Evolutionary conservation across 2,113 vertebrate genomes (phyloP).

Genomic region (Lophius piscatorius): DNA sequence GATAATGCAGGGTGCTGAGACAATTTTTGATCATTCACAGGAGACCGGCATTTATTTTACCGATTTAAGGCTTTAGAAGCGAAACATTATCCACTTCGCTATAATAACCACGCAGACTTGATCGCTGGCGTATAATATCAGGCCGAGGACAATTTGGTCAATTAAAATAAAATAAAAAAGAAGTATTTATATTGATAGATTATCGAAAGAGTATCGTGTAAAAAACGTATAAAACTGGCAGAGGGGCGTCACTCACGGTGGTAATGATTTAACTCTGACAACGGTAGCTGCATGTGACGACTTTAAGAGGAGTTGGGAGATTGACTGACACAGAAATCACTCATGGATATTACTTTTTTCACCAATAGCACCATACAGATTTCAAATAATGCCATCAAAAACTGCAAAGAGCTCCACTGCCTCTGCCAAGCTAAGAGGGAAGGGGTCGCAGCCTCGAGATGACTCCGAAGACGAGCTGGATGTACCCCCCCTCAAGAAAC

Average conservation of each 20-base stretch:
- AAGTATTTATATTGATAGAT: not conserved
- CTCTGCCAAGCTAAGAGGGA: constrained; percentile 75
- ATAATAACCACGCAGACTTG: not conserved
- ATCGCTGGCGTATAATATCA: not conserved
- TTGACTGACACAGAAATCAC: constrained; percentile 62
- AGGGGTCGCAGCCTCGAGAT: constrained; percentile 80
- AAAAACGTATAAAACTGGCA: constrained; percentile 10
- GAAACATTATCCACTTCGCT: constrained; percentile 7
- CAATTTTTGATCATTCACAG: not conserved
- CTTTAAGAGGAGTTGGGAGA: constrained; percentile 55
- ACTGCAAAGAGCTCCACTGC: constrained; percentile 83
- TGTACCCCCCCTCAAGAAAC: constrained; percentile 78
- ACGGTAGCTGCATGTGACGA: constrained; percentile 61
- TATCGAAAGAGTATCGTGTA: constrained; percentile 2
- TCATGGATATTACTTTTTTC: constrained; percentile 54
- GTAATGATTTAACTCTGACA: constrained; percentile 60
- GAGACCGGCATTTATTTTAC: too few species aligned
- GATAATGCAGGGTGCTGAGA: not conserved
- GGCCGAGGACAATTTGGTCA: not conserved
- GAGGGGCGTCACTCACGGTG: constrained; percentile 46
- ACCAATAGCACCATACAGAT: constrained; percentile 69
- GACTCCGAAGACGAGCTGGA: constrained; percentile 80
- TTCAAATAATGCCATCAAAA: constrained; percentile 84
- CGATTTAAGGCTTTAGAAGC: too few species aligned
- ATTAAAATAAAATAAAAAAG: not conserved